Base-by-base conservation (phyloP, 2,797 vertebrate genomes). In the Lateolabrax maculatus region DNA sequence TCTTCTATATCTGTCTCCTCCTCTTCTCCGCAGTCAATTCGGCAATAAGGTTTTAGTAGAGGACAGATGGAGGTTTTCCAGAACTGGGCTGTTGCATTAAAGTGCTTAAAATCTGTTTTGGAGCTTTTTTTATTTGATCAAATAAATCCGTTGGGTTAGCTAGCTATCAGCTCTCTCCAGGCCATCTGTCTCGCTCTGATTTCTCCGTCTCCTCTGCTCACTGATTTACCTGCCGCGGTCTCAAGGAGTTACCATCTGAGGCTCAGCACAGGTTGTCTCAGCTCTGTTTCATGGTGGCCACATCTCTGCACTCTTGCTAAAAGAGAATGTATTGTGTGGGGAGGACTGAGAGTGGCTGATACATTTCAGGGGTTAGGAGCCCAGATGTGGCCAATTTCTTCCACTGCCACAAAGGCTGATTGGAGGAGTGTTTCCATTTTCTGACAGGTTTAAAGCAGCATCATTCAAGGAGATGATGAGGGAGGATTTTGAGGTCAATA, bases 91-190 rank as follows among this genome's bases (percentile, higher is more conserved):
- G 72, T 86, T 81, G 77, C 78, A 85, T 88, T 89, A 86, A 88
- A 88, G 82, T 76, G 67, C 79, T 90, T 91, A 75, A 89, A 92
- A 90, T 86, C 82, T 84, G 76, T 85, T 90, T 86, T 81, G 71
- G 79, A 83, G 71, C 37, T 79, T 85, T 84, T 82, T 86, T 75
- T 66, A 87, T 88, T 90, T 86, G 78, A 92, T 92, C 81, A 90
- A 90, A 89, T 92, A 89, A 87, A 91, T 90, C 88, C 78, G 9
- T 37, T 77, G 83, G 71, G 88, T 90, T 85, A 84, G 86, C 84
- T 56, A 81, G 84, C 79, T 92, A 92, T 93, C 92, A 89, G 81
- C 80, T 83, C 84, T 76, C 83, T 85, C 87, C 93, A 91, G 90
- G 63, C 92, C 90, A 91, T 93, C 92, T 93, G 92, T 89, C 86